Percentiles rank a stretch among this genome's conserved stretches.
Evolutionary conservation across 2,113 vertebrate species (phyloP).

Genomic region (Rallus limicola): DNA sequence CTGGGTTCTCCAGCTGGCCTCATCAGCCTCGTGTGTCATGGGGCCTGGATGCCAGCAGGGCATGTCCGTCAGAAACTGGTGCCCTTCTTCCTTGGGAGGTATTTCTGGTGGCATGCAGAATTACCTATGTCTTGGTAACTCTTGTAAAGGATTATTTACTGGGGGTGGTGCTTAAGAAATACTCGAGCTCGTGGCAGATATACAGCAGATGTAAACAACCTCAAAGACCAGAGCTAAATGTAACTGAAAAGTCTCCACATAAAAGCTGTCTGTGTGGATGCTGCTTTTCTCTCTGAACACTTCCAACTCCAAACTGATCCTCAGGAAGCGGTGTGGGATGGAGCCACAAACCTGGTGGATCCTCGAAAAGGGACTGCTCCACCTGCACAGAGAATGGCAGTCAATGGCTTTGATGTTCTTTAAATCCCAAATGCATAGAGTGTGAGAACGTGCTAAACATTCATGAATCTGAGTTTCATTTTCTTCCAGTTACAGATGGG

Average conservation of each 20-base stretch:
- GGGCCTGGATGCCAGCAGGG: not conserved
- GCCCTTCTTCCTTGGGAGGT: not conserved
- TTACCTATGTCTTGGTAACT: not conserved
- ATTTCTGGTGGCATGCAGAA: too few relatives aligned
- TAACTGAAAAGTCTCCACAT: not conserved
- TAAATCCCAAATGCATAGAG: not conserved
- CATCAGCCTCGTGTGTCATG: accelerated
- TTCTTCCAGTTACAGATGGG: not conserved
- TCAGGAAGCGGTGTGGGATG: not conserved
- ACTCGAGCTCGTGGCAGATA: not conserved
- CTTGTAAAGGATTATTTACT: not conserved
- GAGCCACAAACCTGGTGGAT: not conserved
- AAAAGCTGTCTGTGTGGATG: not conserved
- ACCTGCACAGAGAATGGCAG: not conserved
- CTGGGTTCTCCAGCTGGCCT: accelerated
- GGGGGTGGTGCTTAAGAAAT: not conserved
- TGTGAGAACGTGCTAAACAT: slow-evolving; percentile 19
- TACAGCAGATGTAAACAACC: not conserved
- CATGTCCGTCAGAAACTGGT: not conserved
- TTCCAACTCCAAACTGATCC: not conserved
- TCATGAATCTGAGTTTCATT: not conserved
- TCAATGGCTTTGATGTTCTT: not conserved
- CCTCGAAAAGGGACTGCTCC: not conserved
- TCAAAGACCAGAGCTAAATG: not conserved
- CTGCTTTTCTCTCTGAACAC: not conserved